Evolutionary conservation across 2,113 vertebrate species (phyloP).

Genomic region (Misgurnus anguillicaudatus): DNA sequence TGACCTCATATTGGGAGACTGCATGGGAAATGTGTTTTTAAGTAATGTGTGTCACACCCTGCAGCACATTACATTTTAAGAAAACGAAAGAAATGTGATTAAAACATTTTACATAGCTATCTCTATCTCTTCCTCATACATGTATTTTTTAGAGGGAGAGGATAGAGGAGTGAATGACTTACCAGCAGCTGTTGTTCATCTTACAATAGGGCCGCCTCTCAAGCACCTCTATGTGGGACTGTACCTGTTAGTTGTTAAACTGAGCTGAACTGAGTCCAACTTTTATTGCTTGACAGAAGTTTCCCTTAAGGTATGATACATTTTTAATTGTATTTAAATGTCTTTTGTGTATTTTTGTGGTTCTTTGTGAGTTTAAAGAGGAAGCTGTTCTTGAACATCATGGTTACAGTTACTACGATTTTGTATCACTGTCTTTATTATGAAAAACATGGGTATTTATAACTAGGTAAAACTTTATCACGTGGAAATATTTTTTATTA

Average conservation of each 20-base stretch:
- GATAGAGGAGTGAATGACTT: constrained; percentile 23
- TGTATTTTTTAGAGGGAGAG: not conserved
- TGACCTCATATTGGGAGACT: too few species aligned
- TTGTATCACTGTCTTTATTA: too few species aligned
- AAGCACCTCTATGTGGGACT: not conserved
- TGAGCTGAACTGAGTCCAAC: not conserved
- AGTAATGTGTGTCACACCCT: too few species aligned
- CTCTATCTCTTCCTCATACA: not conserved
- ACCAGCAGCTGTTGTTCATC: constrained; percentile 63
- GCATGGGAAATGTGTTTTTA: too few species aligned
- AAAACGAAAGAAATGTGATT: too few species aligned
- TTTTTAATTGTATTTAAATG: not conserved
- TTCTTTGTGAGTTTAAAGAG: not conserved
- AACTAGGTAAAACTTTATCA: not conserved
- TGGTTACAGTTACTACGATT: constrained; percentile 11
- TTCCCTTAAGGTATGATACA: constrained; percentile 28
- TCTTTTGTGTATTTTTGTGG: not conserved
- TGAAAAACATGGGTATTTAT: too few species aligned
- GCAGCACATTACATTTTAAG: too few species aligned
- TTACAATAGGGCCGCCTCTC: constrained; percentile 46
- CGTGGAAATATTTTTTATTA: not conserved
- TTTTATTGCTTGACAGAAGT: constrained; percentile 34
- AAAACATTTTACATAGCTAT: not conserved
- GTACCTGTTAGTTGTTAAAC: not conserved
- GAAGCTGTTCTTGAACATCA: not conserved